Evolutionary conservation across 2,888 invertebrate genomes (phyloP).

Genomic region (Tenthredo mesomela): DNA sequence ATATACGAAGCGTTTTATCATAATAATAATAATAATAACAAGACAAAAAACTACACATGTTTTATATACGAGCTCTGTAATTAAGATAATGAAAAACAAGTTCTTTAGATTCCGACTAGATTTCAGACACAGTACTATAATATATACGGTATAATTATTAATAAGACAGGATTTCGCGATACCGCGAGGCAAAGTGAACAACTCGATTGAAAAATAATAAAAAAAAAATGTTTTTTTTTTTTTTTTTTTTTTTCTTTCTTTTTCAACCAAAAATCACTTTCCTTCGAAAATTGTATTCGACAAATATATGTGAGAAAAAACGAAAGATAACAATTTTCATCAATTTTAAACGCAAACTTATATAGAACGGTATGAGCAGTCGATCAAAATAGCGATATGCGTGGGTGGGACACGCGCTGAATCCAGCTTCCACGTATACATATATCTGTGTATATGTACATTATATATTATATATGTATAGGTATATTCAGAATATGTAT

Average conservation of each 20-base stretch:
- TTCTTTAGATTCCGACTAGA: not conserved
- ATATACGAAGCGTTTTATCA: not conserved
- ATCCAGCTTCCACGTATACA: not conserved
- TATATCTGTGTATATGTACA: not conserved
- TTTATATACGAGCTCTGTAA: not conserved
- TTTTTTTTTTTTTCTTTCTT: too few species aligned
- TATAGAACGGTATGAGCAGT: not conserved
- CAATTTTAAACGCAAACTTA: not conserved
- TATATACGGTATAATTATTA: not conserved
- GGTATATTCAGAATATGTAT: not conserved
- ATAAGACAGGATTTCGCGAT: not conserved
- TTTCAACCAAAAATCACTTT: too few species aligned
- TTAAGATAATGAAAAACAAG: conserved; percentile 17
- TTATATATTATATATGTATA: not conserved
- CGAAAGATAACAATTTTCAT: too few species aligned
- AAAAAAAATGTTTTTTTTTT: too few species aligned
- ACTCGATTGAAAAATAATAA: too few species aligned
- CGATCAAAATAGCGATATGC: not conserved
- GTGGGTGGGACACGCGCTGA: not conserved
- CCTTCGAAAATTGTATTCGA: too few species aligned
- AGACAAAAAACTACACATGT: conserved; percentile 12
- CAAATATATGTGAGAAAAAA: too few species aligned
- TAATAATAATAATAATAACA: not conserved
- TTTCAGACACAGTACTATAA: not conserved
- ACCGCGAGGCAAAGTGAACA: not conserved